These are phyloP conservation scores for Gobiocypris rarus DNA, from an alignment of 2,113 vertebrate species.

Conservation along the genomic window DNA sequence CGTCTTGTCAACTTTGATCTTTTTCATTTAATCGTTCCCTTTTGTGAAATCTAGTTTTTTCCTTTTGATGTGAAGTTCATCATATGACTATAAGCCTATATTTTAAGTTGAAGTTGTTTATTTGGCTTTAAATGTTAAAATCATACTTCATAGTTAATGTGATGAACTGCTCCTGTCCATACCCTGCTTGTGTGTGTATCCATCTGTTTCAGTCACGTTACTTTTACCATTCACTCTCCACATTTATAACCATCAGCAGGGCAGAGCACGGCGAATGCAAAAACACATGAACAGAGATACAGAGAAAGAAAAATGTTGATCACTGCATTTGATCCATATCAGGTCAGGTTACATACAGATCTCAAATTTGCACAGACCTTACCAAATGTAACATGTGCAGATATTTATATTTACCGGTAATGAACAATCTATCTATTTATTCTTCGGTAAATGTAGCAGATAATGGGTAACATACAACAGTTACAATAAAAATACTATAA, in stretches of 20 bases:
- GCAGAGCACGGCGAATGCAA: background rate
- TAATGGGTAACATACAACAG: background rate
- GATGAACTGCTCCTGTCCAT: background rate
- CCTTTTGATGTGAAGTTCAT: slow-evolving; percentile 5
- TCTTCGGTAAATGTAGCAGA: background rate
- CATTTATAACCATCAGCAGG: background rate
- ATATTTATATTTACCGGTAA: background rate
- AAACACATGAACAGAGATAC: too few relatives aligned
- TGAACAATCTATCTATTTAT: background rate
- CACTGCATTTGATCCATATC: too few relatives aligned
- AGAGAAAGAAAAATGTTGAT: too few relatives aligned
- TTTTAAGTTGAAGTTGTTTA: background rate
- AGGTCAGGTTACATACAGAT: too few relatives aligned
- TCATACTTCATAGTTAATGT: background rate
- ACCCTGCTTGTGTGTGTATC: background rate
- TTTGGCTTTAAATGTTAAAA: slow-evolving; percentile 14
- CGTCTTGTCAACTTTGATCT: slow-evolving; percentile 7
- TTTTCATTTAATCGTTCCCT: background rate
- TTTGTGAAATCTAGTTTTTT: background rate
- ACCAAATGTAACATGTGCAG: too few relatives aligned
- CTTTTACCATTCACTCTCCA: background rate
- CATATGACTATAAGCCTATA: background rate
- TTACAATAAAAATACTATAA: too few relatives aligned
- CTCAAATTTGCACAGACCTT: too few relatives aligned
- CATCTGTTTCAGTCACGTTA: background rate